Base-by-base conservation (phyloP, 2,888 invertebrate genomes). In the Falcaria lacertinaria region DNA sequence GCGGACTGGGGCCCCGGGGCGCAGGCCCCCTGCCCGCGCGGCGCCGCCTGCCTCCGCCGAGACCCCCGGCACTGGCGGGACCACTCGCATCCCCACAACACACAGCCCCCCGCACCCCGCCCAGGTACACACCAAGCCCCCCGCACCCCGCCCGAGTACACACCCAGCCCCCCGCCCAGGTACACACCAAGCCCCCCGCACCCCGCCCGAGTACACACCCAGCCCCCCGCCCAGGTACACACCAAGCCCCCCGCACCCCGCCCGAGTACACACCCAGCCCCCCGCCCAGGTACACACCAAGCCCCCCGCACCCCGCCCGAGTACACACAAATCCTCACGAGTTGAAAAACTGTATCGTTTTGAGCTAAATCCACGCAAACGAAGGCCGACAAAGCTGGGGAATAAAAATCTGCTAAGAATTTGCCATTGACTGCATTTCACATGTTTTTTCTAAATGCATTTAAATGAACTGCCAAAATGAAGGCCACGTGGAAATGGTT, bases 1-100 rank as follows among this genome's bases (percentile, higher is more conserved):
- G 19, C 76, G 0, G 93, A 94, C 75, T 93, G 91, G 79, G 86
- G 84, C 40, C 8, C 45, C 0, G 85, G 86, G 3, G 60, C 60
- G 33, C 85, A 88, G 39, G 91, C 90, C 5, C 76, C 70, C 44
- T 94, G 94, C 56, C 89, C 88, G 15, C 92, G 83, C 64, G 94
- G 93, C 1, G 72, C 73, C 7, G 56, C 61, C 4, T 94, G 94
- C 69, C 89, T 89, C 53, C 85, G 91, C 33, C 82, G 72, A 39
- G 92, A 92, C 74, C 77, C 85, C 19, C 80, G 90, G 0, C 94
- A 94, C 71, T 89, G 90, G 69, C 67, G 67, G 45, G 69, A 86
- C 39, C 92, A 89, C 69, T 73, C 82, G 11, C 91, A 91, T 64
- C 88, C 88, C 37, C 79, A 81, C 7, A 80, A 71, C 5, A 42